These are phyloP conservation scores for Anagrus nilaparvatae DNA, from an alignment of 1,140 invertebrate genomes.

Conservation along the genomic window DNA sequence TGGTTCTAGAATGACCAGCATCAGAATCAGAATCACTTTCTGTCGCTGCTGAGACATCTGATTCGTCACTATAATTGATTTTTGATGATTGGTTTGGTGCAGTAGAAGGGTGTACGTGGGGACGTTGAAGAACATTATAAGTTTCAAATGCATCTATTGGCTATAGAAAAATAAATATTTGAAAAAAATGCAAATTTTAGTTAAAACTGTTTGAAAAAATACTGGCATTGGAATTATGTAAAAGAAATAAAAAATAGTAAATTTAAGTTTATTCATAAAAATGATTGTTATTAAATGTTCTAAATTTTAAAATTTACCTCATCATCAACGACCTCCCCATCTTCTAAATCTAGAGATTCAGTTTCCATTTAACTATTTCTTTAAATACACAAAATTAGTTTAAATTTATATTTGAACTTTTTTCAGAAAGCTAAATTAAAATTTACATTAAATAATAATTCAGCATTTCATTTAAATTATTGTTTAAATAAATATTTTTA, in stretches of 20 bases:
- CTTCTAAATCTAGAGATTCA: constrained; percentile 34
- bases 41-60: constrained; percentile 37
- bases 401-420: too few species aligned
- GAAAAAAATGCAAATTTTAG: background rate
- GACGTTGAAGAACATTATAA: constrained; percentile 36
- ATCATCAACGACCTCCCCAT: constrained; percentile 35
- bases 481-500: too few species aligned
- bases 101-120: constrained; percentile 19
- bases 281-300: background rate
- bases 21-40: constrained; percentile 42
- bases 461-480: too few species aligned
- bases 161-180: constrained; percentile 20
- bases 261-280: constrained; percentile 5
- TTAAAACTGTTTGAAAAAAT: constrained; percentile 3
- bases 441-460: too few species aligned
- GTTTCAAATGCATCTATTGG: constrained; percentile 29
- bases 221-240: background rate
- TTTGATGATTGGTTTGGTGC: constrained; percentile 18
- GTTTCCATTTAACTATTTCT: too few species aligned
- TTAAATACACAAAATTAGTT: too few species aligned
- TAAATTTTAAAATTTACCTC: too few species aligned
- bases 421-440: too few species aligned
- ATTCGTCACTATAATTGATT: constrained; percentile 38
- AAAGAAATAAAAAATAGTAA: constrained; percentile 3
- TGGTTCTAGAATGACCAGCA: constrained; percentile 23